A percentile compares a stretch with the other conserved stretches of the same genome.
Conservation (phyloP, 2,113 vertebrate genomes). For the Reinhardtius hippoglossoides region DNA sequence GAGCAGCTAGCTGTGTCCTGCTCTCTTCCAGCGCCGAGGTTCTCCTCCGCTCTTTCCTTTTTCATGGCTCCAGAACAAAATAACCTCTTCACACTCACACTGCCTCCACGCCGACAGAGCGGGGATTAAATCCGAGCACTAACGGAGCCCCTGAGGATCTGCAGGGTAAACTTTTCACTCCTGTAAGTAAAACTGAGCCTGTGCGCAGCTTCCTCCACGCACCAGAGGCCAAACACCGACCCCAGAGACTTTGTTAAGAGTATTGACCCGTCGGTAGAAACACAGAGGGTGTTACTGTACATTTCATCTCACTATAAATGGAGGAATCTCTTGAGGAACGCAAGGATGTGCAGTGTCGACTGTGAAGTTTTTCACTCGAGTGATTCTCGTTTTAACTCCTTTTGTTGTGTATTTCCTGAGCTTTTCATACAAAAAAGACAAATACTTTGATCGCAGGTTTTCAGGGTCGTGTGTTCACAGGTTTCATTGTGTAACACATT, state of each 20-base stretch:
- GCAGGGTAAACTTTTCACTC: constrained; percentile 1
- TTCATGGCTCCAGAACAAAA: constrained; percentile 32
- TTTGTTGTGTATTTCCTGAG: neutral
- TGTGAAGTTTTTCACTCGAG: neutral
- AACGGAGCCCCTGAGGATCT: constrained; percentile 5
- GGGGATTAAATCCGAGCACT: constrained; percentile 37
- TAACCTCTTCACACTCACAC: constrained; percentile 20
- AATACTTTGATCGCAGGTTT: no score
- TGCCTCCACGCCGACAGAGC: constrained; percentile 1
- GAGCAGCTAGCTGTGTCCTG: constrained; percentile 24
- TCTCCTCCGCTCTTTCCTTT: constrained; percentile 9
- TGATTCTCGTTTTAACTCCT: neutral
- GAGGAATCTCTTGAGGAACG: no score
- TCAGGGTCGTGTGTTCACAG: no score
- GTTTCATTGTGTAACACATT: neutral
- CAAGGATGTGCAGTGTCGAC: no score
- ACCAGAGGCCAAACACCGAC: constrained; percentile 17
- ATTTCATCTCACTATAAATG: neutral
- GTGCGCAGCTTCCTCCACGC: constrained; percentile 8
- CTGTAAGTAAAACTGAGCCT: constrained; percentile 23
- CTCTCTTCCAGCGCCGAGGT: neutral
- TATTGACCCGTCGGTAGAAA: constrained; percentile 9
- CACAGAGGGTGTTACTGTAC: constrained; percentile 9
- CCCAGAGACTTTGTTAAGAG: constrained; percentile 53
- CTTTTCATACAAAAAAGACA: neutral